Percentiles rank a stretch among this genome's conserved stretches.
phyloP scores from a whole-genome alignment of 2,113 vertebrate species.

The Urocynchramus pylzowi region DNA sequence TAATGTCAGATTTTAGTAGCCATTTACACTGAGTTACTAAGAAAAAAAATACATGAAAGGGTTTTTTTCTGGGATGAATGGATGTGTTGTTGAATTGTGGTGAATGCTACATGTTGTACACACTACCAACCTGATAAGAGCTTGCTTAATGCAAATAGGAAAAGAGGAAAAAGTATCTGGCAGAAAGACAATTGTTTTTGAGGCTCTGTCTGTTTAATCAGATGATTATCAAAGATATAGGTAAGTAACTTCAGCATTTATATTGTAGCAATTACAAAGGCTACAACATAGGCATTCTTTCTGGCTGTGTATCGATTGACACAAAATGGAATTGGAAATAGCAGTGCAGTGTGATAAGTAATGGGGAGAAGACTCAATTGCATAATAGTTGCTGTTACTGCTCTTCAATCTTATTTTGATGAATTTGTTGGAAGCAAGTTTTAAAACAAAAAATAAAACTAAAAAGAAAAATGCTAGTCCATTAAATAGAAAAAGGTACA shows the following conservation, averaged over 20 bases:
- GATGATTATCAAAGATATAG: background rate
- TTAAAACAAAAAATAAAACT: background rate
- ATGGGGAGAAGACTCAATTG: background rate
- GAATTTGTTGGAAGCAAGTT: background rate
- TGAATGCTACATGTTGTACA: background rate
- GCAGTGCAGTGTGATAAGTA: background rate
- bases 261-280: background rate
- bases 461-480: background rate
- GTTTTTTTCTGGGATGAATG: background rate
- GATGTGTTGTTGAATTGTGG: background rate
- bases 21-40: constrained; percentile 11
- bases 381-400: background rate
- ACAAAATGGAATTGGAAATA: background rate
- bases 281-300: background rate
- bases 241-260: background rate
- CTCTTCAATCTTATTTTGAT: background rate
- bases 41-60: constrained; percentile 18
- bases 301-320: background rate
- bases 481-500: background rate
- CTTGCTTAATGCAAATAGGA: background rate
- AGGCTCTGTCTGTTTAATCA: background rate
- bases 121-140: background rate
- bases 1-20: constrained; percentile 49
- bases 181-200: background rate
- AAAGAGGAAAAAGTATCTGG: background rate